Conservation (phyloP, 2,797 vertebrate genomes). For the Carapus acus region DNA sequence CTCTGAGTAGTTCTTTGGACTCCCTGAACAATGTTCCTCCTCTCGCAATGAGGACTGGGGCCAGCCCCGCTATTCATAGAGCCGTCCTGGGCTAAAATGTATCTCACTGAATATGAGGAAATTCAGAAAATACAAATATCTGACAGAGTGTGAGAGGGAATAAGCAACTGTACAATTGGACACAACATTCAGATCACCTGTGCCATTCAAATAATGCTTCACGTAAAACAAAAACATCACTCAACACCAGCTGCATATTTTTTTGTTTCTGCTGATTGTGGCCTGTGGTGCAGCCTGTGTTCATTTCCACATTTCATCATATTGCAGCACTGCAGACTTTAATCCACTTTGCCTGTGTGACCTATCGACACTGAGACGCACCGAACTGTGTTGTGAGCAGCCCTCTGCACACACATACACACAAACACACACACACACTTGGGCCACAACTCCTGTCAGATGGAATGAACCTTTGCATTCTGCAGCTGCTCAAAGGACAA, state of each 20-base stretch:
- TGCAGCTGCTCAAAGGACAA: slow-evolving; percentile 12
- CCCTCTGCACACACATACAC: slow-evolving; percentile 2
- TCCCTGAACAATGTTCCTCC: slow-evolving; percentile 34
- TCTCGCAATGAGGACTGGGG: neutral
- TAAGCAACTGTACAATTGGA: neutral
- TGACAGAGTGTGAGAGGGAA: no score
- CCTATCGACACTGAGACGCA: slow-evolving; percentile 1
- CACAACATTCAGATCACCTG: neutral
- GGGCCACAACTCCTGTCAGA: slow-evolving; percentile 8
- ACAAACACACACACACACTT: no score
- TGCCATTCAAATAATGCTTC: neutral
- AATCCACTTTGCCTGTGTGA: slow-evolving; percentile 6
- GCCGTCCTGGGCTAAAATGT: neutral
- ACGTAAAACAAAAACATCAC: neutral
- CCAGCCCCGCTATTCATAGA: neutral
- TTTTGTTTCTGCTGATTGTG: neutral
- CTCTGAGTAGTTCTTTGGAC: neutral
- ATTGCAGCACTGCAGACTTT: neutral
- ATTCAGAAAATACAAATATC: no score
- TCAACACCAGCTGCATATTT: neutral
- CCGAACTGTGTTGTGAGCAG: slow-evolving; percentile 18
- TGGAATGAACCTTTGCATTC: slow-evolving; percentile 6
- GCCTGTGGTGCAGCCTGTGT: no score
- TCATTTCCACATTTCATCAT: neutral
- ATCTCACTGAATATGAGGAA: neutral